A percentile compares a stretch with the other conserved stretches of the same genome.
Conservation (phyloP, 2,888 invertebrate genomes). For the Tenodera sinensis region DNA sequence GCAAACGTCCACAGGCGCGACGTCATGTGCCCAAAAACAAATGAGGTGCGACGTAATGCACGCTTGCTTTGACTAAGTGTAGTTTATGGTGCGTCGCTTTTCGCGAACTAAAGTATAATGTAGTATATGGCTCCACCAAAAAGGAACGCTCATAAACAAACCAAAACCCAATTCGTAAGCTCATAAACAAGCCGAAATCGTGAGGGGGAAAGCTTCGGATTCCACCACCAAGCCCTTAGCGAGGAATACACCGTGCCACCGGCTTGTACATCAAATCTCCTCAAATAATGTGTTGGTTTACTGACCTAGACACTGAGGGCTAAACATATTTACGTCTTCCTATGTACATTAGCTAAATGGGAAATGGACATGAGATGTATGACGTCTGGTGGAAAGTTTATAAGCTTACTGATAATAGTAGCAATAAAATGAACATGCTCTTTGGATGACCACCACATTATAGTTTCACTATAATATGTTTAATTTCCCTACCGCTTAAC, state of each 20-base stretch:
- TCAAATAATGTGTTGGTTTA: too few relatives aligned
- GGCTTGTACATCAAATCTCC: too few relatives aligned
- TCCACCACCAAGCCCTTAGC: neutral
- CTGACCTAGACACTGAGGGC: too few relatives aligned
- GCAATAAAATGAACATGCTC: too few relatives aligned
- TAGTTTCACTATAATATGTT: too few relatives aligned
- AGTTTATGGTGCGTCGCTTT: neutral
- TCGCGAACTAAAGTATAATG: neutral
- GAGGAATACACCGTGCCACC: neutral
- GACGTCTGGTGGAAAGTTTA: too few relatives aligned
- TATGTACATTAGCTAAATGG: too few relatives aligned
- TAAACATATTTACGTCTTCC: too few relatives aligned
- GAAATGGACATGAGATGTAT: too few relatives aligned
- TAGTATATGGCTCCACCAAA: neutral
- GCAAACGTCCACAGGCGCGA: neutral
- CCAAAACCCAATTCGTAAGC: neutral
- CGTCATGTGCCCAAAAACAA: neutral
- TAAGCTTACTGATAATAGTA: too few relatives aligned
- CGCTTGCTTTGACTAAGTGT: neutral
- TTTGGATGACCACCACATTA: too few relatives aligned
- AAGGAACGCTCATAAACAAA: neutral
- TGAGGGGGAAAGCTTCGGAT: neutral
- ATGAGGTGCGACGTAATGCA: neutral
- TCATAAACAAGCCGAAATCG: neutral
- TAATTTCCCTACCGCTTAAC: too few relatives aligned